Conservation (phyloP, 2,888 invertebrate genomes). For the Margaritifera margaritifera region DNA sequence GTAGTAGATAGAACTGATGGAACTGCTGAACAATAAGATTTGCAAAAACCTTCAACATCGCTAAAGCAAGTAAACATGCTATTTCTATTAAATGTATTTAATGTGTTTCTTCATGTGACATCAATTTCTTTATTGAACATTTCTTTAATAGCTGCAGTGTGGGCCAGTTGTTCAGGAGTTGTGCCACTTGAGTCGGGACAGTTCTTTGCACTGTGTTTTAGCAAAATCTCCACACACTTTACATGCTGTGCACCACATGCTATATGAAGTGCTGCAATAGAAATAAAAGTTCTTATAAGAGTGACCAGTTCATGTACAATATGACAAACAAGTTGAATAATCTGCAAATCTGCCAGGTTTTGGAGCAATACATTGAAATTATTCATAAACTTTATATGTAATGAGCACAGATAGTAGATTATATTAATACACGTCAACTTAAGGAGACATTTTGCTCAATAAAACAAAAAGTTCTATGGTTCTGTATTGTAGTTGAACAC, state of each 20-base stretch:
- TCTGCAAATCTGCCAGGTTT: background rate
- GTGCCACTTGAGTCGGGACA: slow-evolving; percentile 37
- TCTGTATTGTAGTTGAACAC: too few species aligned
- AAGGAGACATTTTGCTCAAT: too few species aligned
- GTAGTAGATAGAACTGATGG: too few species aligned
- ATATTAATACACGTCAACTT: too few species aligned
- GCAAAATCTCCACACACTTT: slow-evolving; percentile 41
- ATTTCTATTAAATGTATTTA: too few species aligned
- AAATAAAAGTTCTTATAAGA: background rate
- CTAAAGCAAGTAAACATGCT: too few species aligned
- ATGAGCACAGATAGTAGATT: too few species aligned
- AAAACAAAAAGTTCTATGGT: too few species aligned
- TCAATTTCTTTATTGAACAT: slow-evolving; percentile 8
- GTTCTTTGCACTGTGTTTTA: slow-evolving; percentile 39
- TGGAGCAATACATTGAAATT: background rate
- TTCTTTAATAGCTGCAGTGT: slow-evolving; percentile 17
- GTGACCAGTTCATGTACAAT: background rate
- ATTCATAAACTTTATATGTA: too few species aligned
- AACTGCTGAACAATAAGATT: too few species aligned
- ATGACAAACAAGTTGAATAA: background rate
- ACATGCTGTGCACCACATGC: slow-evolving; percentile 55
- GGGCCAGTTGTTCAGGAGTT: slow-evolving; percentile 37
- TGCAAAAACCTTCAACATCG: too few species aligned
- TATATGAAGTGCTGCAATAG: slow-evolving; percentile 55
- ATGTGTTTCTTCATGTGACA: too few species aligned